phyloP scores from a whole-genome alignment of 2,888 invertebrate genomes.

The Leptinotarsa peninsularis region DNA sequence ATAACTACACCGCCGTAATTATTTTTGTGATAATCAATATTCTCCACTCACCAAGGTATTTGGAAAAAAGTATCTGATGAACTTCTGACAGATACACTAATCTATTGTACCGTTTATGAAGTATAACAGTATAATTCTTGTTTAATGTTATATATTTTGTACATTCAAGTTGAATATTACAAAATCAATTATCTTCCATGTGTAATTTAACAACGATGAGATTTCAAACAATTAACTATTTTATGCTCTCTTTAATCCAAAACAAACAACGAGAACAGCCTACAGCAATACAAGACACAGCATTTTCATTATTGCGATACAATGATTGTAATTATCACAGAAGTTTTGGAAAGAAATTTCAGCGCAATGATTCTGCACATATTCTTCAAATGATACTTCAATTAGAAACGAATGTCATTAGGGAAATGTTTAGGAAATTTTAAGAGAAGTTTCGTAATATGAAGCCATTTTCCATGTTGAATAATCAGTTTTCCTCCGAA shows the following conservation, averaged over 20 bases:
- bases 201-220: constrained; percentile 54
- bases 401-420: no score
- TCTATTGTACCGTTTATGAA: no score
- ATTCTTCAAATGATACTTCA: not conserved
- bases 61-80: no score
- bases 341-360: constrained; percentile 62
- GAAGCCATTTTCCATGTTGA: no score
- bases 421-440: no score
- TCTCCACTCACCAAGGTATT: no score
- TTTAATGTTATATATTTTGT: constrained; percentile 48
- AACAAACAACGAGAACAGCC: constrained; percentile 62
- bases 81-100: no score
- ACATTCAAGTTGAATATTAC: constrained; percentile 51
- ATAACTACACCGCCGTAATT: no score
- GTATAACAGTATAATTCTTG: not conserved
- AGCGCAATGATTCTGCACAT: constrained; percentile 40
- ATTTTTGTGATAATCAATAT: no score
- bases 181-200: constrained; percentile 54
- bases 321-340: constrained; percentile 68
- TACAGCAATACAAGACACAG: constrained; percentile 67
- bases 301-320: constrained; percentile 67
- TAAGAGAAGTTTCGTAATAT: no score
- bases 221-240: constrained; percentile 43
- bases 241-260: constrained; percentile 38
- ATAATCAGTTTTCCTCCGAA: not conserved